Percentiles rank a stretch among this genome's conserved stretches.
These are phyloP conservation scores for Molorchus minor DNA, from an alignment of 2,888 invertebrate species.

Conservation along the genomic window DNA sequence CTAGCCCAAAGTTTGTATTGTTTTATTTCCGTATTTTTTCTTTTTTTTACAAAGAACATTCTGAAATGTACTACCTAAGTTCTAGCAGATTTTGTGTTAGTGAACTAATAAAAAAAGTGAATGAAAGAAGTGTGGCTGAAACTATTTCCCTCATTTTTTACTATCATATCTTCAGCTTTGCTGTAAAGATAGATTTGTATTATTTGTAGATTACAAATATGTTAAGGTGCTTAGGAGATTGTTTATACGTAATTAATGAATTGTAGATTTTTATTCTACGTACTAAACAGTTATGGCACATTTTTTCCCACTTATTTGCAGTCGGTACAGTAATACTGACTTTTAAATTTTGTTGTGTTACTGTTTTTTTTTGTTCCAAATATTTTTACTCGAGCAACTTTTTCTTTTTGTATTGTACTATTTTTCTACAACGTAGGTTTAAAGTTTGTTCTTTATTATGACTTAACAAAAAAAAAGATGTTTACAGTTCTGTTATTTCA, in stretches of 20 bases:
- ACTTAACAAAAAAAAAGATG: neutral
- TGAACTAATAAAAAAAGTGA: constrained; percentile 27
- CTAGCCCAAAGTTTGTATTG: constrained; percentile 31
- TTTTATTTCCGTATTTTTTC: constrained; percentile 24
- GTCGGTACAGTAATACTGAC: constrained; percentile 25
- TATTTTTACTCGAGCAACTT: constrained; percentile 32
- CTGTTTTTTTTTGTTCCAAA: constrained; percentile 16
- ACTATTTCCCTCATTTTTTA: constrained; percentile 31
- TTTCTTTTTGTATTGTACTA: constrained; percentile 33
- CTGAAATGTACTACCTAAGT: constrained; percentile 23
- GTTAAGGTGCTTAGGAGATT: constrained; percentile 44
- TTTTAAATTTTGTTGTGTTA: constrained; percentile 31
- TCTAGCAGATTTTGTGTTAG: constrained; percentile 29
- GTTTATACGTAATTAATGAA: constrained; percentile 33
- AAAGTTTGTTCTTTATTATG: constrained; percentile 34
- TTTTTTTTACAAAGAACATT: constrained; percentile 28
- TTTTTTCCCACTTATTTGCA: constrained; percentile 39
- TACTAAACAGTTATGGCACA: constrained; percentile 32
- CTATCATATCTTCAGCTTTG: constrained; percentile 30
- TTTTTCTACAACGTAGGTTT: constrained; percentile 40
- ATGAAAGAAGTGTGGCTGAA: constrained; percentile 23
- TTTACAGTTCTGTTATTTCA: constrained; percentile 34
- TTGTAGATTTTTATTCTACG: constrained; percentile 26
- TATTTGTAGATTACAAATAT: constrained; percentile 44
- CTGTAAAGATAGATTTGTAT: constrained; percentile 40